Evolutionary conservation across 1,140 invertebrate genomes (phyloP).

Genomic region (Battus philenor): DNA sequence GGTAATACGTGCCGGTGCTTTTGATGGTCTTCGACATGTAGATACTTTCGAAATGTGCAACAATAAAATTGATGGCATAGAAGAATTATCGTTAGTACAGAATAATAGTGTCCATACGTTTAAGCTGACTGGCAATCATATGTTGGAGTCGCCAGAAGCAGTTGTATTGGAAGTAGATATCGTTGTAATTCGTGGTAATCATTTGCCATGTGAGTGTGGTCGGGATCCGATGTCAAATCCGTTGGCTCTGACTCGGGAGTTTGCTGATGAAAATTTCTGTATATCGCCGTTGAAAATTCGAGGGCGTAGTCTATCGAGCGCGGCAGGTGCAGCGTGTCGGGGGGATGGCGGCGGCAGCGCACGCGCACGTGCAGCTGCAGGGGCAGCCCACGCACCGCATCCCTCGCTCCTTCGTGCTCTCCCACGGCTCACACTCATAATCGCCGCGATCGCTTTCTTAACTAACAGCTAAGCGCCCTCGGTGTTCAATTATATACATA

Average conservation of each 20-base stretch:
- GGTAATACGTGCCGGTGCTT: conserved; percentile 82
- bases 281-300: conserved; percentile 89
- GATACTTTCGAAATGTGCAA: conserved; percentile 84
- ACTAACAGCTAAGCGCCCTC: conserved; percentile 53
- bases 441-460: conserved; percentile 47
- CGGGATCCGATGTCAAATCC: conserved; percentile 84
- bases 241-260: conserved; percentile 82
- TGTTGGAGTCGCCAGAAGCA: conserved; percentile 82
- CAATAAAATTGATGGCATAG: conserved; percentile 89
- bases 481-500: conserved; percentile 58
- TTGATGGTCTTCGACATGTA: conserved; percentile 82
- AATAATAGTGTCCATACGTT: conserved; percentile 82
- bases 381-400: conserved; percentile 31
- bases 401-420: conserved; percentile 26
- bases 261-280: conserved; percentile 86
- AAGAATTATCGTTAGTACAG: conserved; percentile 81
- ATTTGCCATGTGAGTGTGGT: conserved; percentile 90
- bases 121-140: conserved; percentile 87
- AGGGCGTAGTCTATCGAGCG: conserved; percentile 81
- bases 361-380: conserved; percentile 51
- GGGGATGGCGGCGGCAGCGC: conserved; percentile 59
- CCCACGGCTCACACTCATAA: conserved; percentile 34
- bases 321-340: conserved; percentile 79
- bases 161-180: conserved; percentile 82
- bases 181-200: conserved; percentile 83